Evolutionary conservation across 2,797 vertebrate genomes (phyloP).

Genomic region (Lepus oiostolus): DNA sequence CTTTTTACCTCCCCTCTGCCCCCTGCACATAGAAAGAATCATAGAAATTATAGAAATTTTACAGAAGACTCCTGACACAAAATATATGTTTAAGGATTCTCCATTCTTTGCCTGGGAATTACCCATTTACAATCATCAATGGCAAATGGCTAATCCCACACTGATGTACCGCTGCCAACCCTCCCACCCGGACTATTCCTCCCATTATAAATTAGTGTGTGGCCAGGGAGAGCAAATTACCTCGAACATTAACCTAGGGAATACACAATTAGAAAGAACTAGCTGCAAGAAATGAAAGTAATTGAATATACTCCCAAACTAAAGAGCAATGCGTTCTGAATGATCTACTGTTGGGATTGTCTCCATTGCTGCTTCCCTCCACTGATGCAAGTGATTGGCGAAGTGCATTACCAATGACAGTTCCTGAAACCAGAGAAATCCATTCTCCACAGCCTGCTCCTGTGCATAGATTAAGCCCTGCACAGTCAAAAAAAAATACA

Average conservation of each 20-base stretch:
- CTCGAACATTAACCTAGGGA: slow-evolving; percentile 43
- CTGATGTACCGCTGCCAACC: background rate
- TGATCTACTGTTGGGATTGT: background rate
- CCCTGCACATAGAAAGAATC: background rate
- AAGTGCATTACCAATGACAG: background rate
- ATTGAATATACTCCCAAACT: background rate
- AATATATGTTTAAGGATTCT: slow-evolving; percentile 52
- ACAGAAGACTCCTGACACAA: slow-evolving; percentile 12
- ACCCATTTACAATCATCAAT: slow-evolving; percentile 42
- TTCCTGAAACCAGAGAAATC: background rate
- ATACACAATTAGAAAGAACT: slow-evolving; percentile 26
- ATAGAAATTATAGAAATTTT: slow-evolving; percentile 45
- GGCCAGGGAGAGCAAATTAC: slow-evolving; percentile 46
- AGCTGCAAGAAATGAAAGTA: background rate
- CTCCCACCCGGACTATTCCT: slow-evolving; percentile 13
- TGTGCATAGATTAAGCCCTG: background rate
- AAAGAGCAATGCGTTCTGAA: background rate
- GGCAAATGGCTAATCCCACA: slow-evolving; percentile 44
- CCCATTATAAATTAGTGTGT: slow-evolving; percentile 51
- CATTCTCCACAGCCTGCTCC: background rate
- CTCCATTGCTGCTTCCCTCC: background rate
- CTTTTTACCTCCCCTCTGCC: background rate
- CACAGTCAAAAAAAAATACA: background rate
- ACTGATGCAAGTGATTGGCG: background rate
- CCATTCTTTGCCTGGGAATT: background rate